Base-by-base conservation (phyloP, 2,113 vertebrate genomes). In the Empidonax traillii region DNA sequence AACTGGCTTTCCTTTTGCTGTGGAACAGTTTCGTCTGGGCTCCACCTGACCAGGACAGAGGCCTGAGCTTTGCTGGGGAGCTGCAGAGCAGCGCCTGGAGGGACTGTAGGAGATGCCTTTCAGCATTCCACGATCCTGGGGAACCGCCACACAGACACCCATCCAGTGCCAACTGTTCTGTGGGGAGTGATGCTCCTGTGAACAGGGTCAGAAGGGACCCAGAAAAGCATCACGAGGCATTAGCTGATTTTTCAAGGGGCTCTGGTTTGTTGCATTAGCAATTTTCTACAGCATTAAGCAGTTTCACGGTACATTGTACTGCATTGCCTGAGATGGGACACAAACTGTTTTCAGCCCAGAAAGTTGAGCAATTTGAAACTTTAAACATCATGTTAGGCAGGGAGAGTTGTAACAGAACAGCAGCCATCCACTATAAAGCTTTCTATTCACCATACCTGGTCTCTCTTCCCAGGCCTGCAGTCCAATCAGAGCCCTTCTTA, bases 251-350 rank as follows among this genome's bases (percentile, higher is more conserved):
- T 97, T 37, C 91, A 96, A 93, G 94, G 87, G 58, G 85, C 89
- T 97, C 85, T 85, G 41, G 22, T 88, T 52, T 78, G 76, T 94
- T 96, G 78, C 86, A 23, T 58, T 85, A 85, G 74, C 85, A 72
- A 97, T 97, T 97, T 97, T 95, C 96, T 96, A 87, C 91, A 81
- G 92, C 91, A 83, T 95, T 95, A 97, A 79, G 85, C 80, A 69
- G 95, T 95, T 96, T 96, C 94, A 95, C 83, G 92, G 92, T 85
- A 61, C 67, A 28, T 90, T 76, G 85, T 83, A 47, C 47, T 53
- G 44, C 18, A 27, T 31, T 47, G 87, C 75, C 77, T 19, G 44
- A 67, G 98, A 97, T 82, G 83, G 95, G 7, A 2, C 3, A 68
- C 47, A 49, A 71, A 8, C 33, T 24, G 3, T 73, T 89, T 78